Conservation (phyloP, 2,113 vertebrate genomes). For the Phyllostomus hastatus region DNA sequence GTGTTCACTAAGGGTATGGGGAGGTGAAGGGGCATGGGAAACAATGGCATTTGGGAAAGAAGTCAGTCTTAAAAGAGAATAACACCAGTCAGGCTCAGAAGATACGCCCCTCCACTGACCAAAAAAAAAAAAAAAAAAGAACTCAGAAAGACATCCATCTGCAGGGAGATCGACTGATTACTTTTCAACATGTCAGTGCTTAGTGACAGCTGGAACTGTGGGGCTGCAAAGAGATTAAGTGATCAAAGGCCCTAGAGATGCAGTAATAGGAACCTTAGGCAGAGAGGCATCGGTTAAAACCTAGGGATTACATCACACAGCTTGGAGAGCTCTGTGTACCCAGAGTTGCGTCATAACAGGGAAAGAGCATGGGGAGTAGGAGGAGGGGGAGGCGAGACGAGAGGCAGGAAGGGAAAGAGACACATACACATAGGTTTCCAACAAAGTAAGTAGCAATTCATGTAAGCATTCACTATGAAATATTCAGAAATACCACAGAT, state of each 20-base stretch:
- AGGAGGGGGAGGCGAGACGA: neutral
- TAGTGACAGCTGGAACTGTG: neutral
- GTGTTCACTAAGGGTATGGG: no score
- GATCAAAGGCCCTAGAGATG: neutral
- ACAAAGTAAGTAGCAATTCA: neutral
- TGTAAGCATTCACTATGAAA: neutral
- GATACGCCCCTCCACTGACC: neutral
- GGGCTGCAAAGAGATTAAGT: neutral
- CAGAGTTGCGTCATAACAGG: neutral
- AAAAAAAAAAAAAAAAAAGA: neutral
- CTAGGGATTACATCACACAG: neutral
- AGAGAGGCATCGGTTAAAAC: neutral
- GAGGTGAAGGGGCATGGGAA: neutral
- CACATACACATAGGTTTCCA: neutral
- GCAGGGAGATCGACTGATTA: neutral
- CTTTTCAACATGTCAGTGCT: neutral
- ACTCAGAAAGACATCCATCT: neutral
- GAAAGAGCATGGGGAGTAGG: neutral
- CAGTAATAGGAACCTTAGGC: neutral
- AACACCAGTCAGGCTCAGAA: neutral
- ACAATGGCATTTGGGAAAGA: neutral
- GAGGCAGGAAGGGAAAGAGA: neutral
- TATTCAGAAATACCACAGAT: slow-evolving; percentile 15
- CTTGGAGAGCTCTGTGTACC: neutral
- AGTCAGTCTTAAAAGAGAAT: neutral